A percentile compares a stretch with the other conserved stretches of the same genome.
These are phyloP conservation scores for Drosophila barbarae DNA, from an alignment of 2,888 invertebrate genomes.

Conservation along the genomic window DNA sequence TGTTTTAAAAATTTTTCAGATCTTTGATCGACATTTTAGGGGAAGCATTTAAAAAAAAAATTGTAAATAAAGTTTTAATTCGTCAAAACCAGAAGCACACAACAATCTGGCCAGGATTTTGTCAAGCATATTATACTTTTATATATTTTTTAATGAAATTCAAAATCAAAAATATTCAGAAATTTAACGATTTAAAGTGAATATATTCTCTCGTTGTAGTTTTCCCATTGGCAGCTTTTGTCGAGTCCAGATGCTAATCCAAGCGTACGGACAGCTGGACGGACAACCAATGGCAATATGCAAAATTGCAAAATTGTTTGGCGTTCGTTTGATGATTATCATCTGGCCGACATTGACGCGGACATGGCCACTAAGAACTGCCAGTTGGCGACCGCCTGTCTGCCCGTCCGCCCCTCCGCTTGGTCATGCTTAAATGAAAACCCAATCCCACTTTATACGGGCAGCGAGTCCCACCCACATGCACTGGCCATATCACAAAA, in stretches of 20 bases:
- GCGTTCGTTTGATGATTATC: constrained; percentile 20
- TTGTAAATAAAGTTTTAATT: background rate
- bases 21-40: background rate
- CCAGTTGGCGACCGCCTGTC: constrained; percentile 13
- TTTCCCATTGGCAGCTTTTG: background rate
- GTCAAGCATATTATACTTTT: no score
- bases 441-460: constrained; percentile 6
- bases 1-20: constrained; percentile 5
- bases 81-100: no score
- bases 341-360: constrained; percentile 13
- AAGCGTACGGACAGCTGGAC: constrained; percentile 3
- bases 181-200: background rate
- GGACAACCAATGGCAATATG: constrained; percentile 15
- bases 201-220: background rate
- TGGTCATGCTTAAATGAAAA: constrained; percentile 21
- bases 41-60: background rate
- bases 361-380: constrained; percentile 34
- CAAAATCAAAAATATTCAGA: background rate
- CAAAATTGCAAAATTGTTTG: constrained; percentile 17
- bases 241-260: constrained; percentile 7
- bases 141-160: background rate
- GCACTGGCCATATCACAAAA: constrained; percentile 37
- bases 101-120: no score
- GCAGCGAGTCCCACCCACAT: background rate
- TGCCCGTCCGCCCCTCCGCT: background rate